A percentile compares a stretch with the other conserved stretches of the same genome.
Evolutionary conservation across 2,797 vertebrate genomes (phyloP).

Genomic region (Phoxinus dragarum): DNA sequence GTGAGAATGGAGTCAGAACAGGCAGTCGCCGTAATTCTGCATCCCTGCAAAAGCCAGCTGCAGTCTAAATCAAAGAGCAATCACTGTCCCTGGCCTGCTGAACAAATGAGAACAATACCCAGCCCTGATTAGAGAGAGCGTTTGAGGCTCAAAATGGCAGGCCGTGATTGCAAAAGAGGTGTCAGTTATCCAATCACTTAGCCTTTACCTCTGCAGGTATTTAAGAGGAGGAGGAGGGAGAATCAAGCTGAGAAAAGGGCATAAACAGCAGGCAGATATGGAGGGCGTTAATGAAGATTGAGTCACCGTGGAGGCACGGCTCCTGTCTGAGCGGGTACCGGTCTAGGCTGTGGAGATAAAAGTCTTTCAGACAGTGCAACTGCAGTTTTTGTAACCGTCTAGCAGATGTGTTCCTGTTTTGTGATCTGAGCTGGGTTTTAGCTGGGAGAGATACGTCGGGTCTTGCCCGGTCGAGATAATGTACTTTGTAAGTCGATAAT

Average conservation of each 20-base stretch:
- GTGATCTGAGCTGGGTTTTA: constrained; percentile 12
- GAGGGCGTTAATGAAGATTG: constrained; percentile 52
- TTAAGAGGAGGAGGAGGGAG: constrained; percentile 37
- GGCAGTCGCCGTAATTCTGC: neutral
- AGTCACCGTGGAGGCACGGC: constrained; percentile 11
- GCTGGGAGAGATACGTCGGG: neutral
- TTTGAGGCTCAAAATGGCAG: constrained; percentile 34
- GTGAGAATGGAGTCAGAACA: neutral
- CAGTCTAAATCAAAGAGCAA: constrained; percentile 59
- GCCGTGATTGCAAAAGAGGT: constrained; percentile 55
- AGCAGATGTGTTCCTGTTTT: constrained; percentile 8
- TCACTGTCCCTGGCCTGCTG: constrained; percentile 38
- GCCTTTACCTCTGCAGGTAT: constrained; percentile 51
- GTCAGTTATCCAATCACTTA: constrained; percentile 61
- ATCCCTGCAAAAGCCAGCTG: neutral
- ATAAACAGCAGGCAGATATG: constrained; percentile 43
- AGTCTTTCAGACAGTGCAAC: neutral
- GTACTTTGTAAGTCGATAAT: constrained; percentile 1
- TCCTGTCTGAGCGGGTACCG: neutral
- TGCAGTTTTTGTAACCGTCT: neutral
- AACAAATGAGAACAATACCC: constrained; percentile 53
- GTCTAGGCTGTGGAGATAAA: constrained; percentile 9
- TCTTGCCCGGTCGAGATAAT: neutral
- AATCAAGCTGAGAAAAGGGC: constrained; percentile 30
- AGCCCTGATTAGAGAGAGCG: constrained; percentile 54